A percentile compares a stretch with the other conserved stretches of the same genome.
Evolutionary conservation across 1,140 invertebrate species (phyloP).

Genomic region (Lepidurus apus): DNA sequence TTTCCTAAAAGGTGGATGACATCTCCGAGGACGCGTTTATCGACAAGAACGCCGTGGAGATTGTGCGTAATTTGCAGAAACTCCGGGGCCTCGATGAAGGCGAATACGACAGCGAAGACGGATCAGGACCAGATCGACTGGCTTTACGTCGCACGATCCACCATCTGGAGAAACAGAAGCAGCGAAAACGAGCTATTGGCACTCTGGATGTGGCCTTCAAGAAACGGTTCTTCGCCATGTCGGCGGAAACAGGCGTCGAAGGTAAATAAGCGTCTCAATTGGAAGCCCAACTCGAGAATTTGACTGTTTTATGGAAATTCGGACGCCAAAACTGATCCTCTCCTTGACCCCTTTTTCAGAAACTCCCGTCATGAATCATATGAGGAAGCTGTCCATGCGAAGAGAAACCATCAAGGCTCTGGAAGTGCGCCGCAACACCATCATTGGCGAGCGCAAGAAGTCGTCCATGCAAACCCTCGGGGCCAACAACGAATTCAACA

Average conservation of each 20-base stretch:
- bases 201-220: constrained; percentile 91
- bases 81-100: constrained; percentile 82
- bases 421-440: constrained; percentile 76
- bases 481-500: constrained; percentile 75
- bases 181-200: constrained; percentile 81
- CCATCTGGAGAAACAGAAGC: constrained; percentile 81
- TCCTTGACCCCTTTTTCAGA: constrained; percentile 45
- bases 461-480: constrained; percentile 89
- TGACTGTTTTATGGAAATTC: no score
- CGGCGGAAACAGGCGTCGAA: constrained; percentile 41
- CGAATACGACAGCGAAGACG: constrained; percentile 73
- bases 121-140: constrained; percentile 62
- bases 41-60: constrained; percentile 86
- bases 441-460: constrained; percentile 70
- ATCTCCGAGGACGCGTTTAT: constrained; percentile 78
- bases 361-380: constrained; percentile 65
- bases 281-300: no score
- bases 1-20: constrained; percentile 62
- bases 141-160: constrained; percentile 82
- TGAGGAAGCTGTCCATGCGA: constrained; percentile 70
- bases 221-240: constrained; percentile 64
- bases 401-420: constrained; percentile 73
- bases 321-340: no score
- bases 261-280: constrained; percentile 24
- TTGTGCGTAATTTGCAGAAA: constrained; percentile 83